phyloP scores from a whole-genome alignment of 1,140 invertebrate genomes.

The Hypsibius dujardini region DNA sequence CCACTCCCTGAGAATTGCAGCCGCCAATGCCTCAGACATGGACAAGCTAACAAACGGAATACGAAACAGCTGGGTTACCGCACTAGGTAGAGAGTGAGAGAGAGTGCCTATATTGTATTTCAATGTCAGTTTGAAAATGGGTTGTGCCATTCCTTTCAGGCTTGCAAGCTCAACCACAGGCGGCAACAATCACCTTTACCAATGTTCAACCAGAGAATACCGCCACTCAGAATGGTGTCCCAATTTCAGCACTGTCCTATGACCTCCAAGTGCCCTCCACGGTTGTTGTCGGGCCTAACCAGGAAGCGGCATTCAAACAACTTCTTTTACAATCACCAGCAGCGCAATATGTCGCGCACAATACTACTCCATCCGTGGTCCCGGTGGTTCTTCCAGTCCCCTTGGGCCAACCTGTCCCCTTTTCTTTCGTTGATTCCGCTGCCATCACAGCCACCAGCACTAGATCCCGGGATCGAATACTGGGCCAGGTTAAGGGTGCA shows the following conservation, averaged over 20 bases:
- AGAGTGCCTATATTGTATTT: too few relatives aligned
- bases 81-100: background rate
- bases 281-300: background rate
- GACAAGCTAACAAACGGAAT: background rate
- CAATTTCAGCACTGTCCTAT: background rate
- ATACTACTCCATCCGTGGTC: background rate
- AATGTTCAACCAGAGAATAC: background rate
- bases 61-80: background rate
- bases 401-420: background rate
- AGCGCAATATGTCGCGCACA: background rate
- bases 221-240: constrained; percentile 2
- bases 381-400: background rate
- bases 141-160: background rate
- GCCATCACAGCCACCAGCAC: background rate
- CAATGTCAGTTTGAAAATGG: background rate
- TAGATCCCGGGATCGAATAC: background rate
- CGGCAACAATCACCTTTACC: background rate
- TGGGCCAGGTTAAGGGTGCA: background rate
- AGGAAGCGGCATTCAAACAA: background rate
- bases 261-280: background rate
- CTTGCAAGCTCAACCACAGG: background rate
- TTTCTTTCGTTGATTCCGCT: background rate
- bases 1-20: background rate
- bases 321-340: background rate
- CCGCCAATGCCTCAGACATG: background rate